Conservation (phyloP, 2,113 vertebrate species). For the Sterna hirundo region DNA sequence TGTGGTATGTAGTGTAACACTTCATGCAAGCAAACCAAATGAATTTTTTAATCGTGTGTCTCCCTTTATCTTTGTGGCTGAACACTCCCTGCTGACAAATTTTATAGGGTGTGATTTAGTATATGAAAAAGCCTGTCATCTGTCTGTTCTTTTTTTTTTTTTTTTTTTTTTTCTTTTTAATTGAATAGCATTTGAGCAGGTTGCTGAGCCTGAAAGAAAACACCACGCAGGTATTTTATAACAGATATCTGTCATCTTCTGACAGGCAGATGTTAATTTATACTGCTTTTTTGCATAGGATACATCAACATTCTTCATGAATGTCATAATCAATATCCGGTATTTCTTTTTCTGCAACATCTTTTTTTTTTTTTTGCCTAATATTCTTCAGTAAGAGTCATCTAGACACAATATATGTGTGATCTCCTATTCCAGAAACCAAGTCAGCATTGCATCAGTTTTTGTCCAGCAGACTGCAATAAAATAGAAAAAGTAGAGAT, state of each 20-base stretch:
- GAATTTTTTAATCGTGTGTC: not conserved
- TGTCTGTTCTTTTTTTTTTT: not conserved
- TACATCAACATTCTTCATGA: conserved; percentile 20
- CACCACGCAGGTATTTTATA: conserved; percentile 21
- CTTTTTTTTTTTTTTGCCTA: not conserved
- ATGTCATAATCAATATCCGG: conserved; percentile 14
- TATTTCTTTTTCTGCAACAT: conserved; percentile 13
- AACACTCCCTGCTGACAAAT: not conserved
- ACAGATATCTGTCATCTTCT: not conserved
- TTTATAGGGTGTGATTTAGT: not conserved
- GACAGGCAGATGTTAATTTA: conserved; percentile 29
- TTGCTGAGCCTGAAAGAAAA: not conserved
- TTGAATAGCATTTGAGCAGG: not conserved
- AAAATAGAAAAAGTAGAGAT: not conserved
- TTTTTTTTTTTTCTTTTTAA: conserved; percentile 19
- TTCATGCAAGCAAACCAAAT: not conserved
- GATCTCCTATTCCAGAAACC: not conserved
- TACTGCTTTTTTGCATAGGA: not conserved
- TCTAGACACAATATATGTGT: not conserved
- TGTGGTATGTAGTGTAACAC: not conserved
- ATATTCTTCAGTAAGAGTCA: not conserved
- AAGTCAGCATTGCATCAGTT: not conserved
- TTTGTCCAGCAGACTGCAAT: not conserved
- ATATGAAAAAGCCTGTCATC: not conserved
- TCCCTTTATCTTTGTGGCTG: not conserved